Evolutionary conservation across 2,113 vertebrate genomes (phyloP).

Genomic region (Esox niger): DNA sequence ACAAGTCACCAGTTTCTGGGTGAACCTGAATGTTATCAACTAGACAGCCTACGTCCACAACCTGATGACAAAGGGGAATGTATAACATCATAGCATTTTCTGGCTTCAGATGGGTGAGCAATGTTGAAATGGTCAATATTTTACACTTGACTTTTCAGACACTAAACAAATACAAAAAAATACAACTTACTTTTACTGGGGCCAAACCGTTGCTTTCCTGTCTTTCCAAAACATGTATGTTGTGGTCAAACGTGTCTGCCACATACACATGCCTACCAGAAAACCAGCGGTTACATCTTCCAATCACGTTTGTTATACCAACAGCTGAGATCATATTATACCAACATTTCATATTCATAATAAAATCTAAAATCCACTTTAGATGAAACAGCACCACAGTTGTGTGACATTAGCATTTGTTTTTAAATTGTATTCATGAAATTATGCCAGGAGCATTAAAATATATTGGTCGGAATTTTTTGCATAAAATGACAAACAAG

Average conservation of each 20-base stretch:
- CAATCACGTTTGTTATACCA: neutral
- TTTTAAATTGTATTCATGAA: too few species aligned
- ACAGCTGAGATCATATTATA: too few species aligned
- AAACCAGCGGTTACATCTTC: neutral
- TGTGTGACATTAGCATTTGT: too few species aligned
- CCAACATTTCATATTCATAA: too few species aligned
- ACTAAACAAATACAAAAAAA: neutral
- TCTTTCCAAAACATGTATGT: slow-evolving; percentile 78
- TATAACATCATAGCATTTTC: neutral
- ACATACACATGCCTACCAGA: slow-evolving; percentile 82
- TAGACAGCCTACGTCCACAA: slow-evolving; percentile 72
- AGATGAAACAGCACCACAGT: too few species aligned
- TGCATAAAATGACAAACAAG: too few species aligned
- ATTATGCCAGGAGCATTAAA: too few species aligned
- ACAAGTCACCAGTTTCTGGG: slow-evolving; percentile 81
- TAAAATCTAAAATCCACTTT: too few species aligned
- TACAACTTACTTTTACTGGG: slow-evolving; percentile 79
- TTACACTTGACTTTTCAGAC: neutral
- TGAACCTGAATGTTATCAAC: slow-evolving; percentile 87
- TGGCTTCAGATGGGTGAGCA: neutral
- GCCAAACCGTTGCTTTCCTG: slow-evolving; percentile 74
- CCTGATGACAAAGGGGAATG: slow-evolving; percentile 56
- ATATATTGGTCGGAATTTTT: too few species aligned
- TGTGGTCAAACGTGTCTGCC: slow-evolving; percentile 68
- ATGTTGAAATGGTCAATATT: neutral